Percentiles rank a stretch among this genome's conserved stretches.
phyloP scores from a whole-genome alignment of 2,888 invertebrate genomes.

The Asteroscopus sphinx region DNA sequence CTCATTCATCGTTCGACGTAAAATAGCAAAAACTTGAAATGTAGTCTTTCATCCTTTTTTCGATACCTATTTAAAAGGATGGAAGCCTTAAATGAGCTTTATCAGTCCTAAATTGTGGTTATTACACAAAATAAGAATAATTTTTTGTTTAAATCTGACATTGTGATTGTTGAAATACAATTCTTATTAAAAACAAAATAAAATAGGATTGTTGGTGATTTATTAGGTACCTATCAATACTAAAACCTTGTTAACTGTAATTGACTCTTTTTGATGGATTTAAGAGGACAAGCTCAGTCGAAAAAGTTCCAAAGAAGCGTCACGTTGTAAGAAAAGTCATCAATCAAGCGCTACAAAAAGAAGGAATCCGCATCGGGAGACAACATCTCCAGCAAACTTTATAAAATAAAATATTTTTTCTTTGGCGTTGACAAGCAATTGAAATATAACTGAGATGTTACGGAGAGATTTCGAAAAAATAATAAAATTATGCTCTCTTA shows the following conservation, averaged over 20 bases:
- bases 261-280: slow-evolving; percentile 73
- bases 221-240: slow-evolving; percentile 38
- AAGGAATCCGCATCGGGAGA: slow-evolving; percentile 72
- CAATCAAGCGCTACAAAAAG: slow-evolving; percentile 81
- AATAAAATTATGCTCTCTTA: slow-evolving; percentile 41
- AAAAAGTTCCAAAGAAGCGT: slow-evolving; percentile 73
- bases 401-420: slow-evolving; percentile 70
- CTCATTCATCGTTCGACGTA: slow-evolving; percentile 69
- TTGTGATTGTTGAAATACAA: background rate
- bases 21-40: slow-evolving; percentile 21
- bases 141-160: background rate
- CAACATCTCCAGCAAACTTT: slow-evolving; percentile 72
- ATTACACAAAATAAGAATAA: background rate
- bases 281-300: slow-evolving; percentile 65
- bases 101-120: background rate
- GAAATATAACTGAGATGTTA: slow-evolving; percentile 67
- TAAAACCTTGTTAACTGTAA: slow-evolving; percentile 68
- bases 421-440: slow-evolving; percentile 70
- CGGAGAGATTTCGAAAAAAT: slow-evolving; percentile 33
- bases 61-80: no score
- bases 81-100: no score
- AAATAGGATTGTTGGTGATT: slow-evolving; percentile 18
- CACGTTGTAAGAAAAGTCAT: slow-evolving; percentile 80
- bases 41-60: background rate
- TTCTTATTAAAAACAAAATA: background rate